Evolutionary conservation across 1,140 invertebrate genomes (phyloP).

Genomic region (Ooceraea biroi): DNA sequence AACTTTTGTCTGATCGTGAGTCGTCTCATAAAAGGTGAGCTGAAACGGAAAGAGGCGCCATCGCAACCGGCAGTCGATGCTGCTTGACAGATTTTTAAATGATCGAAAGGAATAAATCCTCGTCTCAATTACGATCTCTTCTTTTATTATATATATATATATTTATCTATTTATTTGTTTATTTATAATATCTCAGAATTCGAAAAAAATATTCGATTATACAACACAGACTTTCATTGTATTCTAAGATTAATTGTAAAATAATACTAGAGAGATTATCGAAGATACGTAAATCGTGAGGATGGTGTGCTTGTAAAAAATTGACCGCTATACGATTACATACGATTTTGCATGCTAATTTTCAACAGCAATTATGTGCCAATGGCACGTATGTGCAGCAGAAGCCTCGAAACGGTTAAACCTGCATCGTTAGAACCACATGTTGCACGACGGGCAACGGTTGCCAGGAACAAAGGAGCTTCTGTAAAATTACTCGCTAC

Average conservation of each 20-base stretch:
- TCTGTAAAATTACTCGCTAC: constrained; percentile 41
- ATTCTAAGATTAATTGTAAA: no score
- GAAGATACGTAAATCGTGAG: no score
- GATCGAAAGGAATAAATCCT: constrained; percentile 6
- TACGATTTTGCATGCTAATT: not conserved
- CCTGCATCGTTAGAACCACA: constrained; percentile 39
- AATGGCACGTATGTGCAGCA: not conserved
- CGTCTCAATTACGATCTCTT: not conserved
- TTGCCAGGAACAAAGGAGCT: constrained; percentile 36
- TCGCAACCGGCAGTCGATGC: not conserved
- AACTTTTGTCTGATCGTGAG: constrained; percentile 18
- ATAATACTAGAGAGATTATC: no score
- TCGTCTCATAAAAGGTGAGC: not conserved
- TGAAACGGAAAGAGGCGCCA: constrained; percentile 1
- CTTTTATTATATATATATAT: not conserved
- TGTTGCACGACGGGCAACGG: constrained; percentile 18
- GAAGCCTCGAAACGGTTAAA: not conserved
- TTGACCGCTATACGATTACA: no score
- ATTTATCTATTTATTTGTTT: no score
- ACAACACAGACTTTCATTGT: no score
- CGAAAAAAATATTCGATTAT: no score
- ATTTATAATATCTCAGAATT: no score
- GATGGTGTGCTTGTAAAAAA: no score
- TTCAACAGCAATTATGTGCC: not conserved
- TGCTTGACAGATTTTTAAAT: not conserved